These are phyloP conservation scores for Sacculina carcini DNA, from an alignment of 2,888 invertebrate genomes.

Conservation along the genomic window DNA sequence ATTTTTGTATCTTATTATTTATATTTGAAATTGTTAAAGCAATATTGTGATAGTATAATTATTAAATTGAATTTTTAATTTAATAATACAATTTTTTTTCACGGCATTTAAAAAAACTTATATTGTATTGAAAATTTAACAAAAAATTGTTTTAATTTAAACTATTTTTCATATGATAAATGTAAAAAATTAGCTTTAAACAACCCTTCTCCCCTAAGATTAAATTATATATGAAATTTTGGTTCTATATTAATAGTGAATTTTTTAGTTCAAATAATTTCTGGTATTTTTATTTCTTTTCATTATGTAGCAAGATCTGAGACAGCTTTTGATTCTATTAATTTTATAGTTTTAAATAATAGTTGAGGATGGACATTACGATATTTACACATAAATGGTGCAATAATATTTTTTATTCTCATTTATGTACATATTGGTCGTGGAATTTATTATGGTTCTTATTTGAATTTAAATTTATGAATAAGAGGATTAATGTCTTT, in stretches of 20 bases:
- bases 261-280: slow-evolving; percentile 35
- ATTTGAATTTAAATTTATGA: slow-evolving; percentile 32
- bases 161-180: no score
- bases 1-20: no score
- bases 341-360: slow-evolving; percentile 40
- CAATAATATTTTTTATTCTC: slow-evolving; percentile 41
- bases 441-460: slow-evolving; percentile 22
- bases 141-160: no score
- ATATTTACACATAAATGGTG: slow-evolving; percentile 39
- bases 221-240: slow-evolving; percentile 33
- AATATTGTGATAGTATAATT: no score
- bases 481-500: slow-evolving; percentile 34
- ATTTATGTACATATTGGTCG: slow-evolving; percentile 36
- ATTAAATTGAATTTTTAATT: no score
- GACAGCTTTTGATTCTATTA: slow-evolving; percentile 35
- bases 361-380: slow-evolving; percentile 40
- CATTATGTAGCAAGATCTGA: slow-evolving; percentile 36
- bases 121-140: no score
- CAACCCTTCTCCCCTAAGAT: no score
- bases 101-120: no score
- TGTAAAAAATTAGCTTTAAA: no score
- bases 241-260: slow-evolving; percentile 35
- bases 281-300: slow-evolving; percentile 40
- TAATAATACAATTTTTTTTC: background rate
- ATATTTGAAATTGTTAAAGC: no score